Conservation (phyloP, 2,797 vertebrate species). For the Lacerta bilineata region DNA sequence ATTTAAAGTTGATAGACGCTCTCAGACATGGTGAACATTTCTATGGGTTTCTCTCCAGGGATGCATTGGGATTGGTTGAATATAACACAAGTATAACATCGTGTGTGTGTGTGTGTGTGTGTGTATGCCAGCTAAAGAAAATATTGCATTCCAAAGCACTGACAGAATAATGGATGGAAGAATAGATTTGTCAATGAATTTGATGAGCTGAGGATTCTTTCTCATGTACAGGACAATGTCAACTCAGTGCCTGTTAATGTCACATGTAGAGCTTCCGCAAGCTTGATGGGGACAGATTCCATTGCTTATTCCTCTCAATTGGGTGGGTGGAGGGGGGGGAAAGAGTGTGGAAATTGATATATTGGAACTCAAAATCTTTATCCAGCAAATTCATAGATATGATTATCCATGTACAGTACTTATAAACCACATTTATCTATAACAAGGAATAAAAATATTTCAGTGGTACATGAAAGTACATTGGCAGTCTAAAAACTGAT, state of each 20-base stretch:
- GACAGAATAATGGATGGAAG: not conserved
- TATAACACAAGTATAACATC: too few species aligned
- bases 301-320: not conserved
- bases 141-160: not conserved
- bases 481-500: not conserved
- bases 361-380: not conserved
- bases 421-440: not conserved
- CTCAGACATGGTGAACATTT: not conserved
- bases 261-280: too few species aligned
- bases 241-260: not conserved
- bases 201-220: not conserved
- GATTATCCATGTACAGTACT: too few species aligned
- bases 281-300: not conserved
- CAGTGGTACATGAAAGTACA: not conserved
- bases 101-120: not conserved
- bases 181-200: not conserved
- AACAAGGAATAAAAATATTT: not conserved
- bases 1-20: conserved; percentile 16
- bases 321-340: too few species aligned
- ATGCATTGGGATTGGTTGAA: not conserved
- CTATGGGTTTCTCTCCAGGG: not conserved
- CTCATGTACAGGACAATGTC: not conserved
- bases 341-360: not conserved
- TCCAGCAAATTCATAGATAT: not conserved
- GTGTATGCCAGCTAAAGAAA: conserved; percentile 23